phyloP scores from a whole-genome alignment of 2,113 vertebrate species.

The Conger conger region DNA sequence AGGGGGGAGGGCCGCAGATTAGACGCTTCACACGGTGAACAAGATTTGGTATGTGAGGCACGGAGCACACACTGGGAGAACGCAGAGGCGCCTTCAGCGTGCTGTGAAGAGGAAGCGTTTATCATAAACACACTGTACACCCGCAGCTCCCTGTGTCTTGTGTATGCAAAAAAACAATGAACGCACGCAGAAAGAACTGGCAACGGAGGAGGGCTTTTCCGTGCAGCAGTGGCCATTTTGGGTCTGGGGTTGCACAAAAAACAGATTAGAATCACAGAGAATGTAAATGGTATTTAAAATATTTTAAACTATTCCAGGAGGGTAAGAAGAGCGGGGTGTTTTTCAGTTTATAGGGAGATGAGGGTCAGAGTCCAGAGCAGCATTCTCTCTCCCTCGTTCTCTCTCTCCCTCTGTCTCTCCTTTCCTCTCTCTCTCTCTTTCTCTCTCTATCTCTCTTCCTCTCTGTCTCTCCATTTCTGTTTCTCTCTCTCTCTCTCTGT shows the following conservation, averaged over 20 bases:
- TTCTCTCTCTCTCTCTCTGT: not conserved
- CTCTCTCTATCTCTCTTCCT: not conserved
- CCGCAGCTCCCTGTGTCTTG: not conserved
- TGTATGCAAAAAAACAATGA: not conserved
- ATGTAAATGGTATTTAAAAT: not conserved
- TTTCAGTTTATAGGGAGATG: not conserved
- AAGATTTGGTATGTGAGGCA: constrained; percentile 38
- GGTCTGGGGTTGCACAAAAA: not conserved
- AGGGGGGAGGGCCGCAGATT: not conserved
- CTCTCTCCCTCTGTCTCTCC: not conserved
- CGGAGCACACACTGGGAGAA: constrained; percentile 20
- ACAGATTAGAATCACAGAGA: not conserved
- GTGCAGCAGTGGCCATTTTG: not conserved
- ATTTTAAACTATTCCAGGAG: not conserved
- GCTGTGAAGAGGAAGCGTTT: constrained; percentile 28
- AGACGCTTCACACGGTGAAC: constrained; percentile 23
- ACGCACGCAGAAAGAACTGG: not conserved
- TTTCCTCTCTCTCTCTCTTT: not conserved
- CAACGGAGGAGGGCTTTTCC: not conserved
- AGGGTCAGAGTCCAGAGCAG: constrained; percentile 6
- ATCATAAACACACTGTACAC: constrained; percentile 32
- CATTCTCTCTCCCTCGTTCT: not conserved
- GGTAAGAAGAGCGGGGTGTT: not conserved
- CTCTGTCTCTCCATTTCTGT: too few relatives aligned
- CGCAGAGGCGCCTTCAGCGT: not conserved